These are phyloP conservation scores for Nannobrachium achirus DNA, from an alignment of 2,113 vertebrate species.

Conservation along the genomic window DNA sequence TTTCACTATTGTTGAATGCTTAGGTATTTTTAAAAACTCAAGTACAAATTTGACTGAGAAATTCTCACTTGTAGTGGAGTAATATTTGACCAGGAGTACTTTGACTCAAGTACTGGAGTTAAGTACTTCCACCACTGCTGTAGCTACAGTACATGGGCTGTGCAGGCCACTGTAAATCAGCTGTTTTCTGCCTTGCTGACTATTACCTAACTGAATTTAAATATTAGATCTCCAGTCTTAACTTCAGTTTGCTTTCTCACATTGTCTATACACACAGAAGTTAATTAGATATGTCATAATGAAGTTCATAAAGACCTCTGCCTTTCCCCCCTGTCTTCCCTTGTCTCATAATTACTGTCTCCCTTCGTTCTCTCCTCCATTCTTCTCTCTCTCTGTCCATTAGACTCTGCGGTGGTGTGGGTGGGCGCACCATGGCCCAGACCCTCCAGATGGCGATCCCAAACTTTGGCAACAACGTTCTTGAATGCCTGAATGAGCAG, in stretches of 20 bases:
- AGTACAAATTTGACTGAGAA: no score
- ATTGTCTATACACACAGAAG: slow-evolving; percentile 15
- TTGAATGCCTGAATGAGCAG: slow-evolving; percentile 98
- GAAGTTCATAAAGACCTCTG: slow-evolving; percentile 22
- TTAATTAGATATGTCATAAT: not conserved
- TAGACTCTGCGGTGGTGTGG: slow-evolving; percentile 80
- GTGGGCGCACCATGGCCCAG: slow-evolving; percentile 90
- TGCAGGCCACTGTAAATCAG: not conserved
- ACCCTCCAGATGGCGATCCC: slow-evolving; percentile 99
- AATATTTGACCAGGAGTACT: no score
- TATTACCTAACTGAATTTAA: slow-evolving; percentile 13
- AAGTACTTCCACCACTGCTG: no score
- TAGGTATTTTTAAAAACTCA: no score
- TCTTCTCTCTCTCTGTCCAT: slow-evolving; percentile 14
- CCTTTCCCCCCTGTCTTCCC: not conserved
- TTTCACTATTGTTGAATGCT: no score
- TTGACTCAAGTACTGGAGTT: no score
- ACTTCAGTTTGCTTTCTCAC: slow-evolving; percentile 35
- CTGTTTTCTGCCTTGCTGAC: not conserved
- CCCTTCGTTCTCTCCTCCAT: slow-evolving; percentile 10
- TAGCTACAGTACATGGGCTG: no score
- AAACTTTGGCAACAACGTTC: slow-evolving; percentile 96
- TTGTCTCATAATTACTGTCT: not conserved
- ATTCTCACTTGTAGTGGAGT: no score
- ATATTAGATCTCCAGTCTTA: slow-evolving; percentile 36